Evolutionary conservation across 2,797 vertebrate species (phyloP).

Genomic region (Pangasius krempfi): DNA sequence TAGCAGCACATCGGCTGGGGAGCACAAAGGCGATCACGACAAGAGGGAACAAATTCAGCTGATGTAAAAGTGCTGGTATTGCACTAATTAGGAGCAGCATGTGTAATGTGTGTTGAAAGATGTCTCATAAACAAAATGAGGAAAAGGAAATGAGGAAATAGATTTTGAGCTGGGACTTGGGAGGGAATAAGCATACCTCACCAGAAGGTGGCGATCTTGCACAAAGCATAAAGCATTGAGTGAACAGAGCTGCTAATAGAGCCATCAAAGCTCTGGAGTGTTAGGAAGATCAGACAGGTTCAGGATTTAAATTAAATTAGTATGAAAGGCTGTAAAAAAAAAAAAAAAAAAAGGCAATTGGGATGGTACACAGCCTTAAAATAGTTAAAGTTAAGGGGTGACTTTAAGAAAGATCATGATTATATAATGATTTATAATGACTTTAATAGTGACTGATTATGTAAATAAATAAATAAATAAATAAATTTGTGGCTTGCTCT

Average conservation of each 20-base stretch:
- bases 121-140: slow-evolving; percentile 36
- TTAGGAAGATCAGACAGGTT: background rate
- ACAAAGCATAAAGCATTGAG: slow-evolving; percentile 53
- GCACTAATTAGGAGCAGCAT: slow-evolving; percentile 66
- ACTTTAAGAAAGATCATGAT: background rate
- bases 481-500: background rate
- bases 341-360: background rate
- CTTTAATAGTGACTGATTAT: background rate
- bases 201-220: slow-evolving; percentile 73
- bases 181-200: background rate
- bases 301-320: background rate
- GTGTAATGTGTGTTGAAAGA: slow-evolving; percentile 60
- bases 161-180: background rate
- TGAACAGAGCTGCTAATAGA: background rate
- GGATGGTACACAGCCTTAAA: background rate
- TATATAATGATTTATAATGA: background rate
- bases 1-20: slow-evolving; percentile 64
- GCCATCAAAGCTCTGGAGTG: background rate
- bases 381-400: background rate
- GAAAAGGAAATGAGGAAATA: background rate
- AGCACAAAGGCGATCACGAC: slow-evolving; percentile 67
- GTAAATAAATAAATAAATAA: background rate
- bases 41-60: slow-evolving; percentile 55
- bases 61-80: slow-evolving; percentile 61
- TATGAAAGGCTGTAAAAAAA: background rate